phyloP scores from a whole-genome alignment of 2,888 invertebrate species.

The Dicyrtoma fusca region DNA sequence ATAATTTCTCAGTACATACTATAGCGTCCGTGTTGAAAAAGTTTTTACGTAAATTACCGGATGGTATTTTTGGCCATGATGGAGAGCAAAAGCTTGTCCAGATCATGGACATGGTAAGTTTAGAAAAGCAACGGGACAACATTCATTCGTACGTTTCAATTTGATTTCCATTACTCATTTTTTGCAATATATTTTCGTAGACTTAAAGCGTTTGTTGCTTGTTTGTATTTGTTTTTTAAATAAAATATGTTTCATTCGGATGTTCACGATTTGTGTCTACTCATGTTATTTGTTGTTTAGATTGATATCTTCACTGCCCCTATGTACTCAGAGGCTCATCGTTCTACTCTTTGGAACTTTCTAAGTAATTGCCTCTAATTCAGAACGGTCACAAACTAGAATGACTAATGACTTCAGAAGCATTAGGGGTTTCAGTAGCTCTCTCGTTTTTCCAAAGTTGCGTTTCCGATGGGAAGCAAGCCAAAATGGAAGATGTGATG shows the following conservation, averaged over 20 bases:
- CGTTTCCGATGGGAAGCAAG: conserved; percentile 91
- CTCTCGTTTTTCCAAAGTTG: conserved; percentile 96
- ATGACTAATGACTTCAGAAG: conserved; percentile 96
- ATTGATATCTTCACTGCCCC: conserved; percentile 82
- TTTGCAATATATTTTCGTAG: neutral
- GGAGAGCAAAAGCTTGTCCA: conserved; percentile 88
- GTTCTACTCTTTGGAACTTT: conserved; percentile 97
- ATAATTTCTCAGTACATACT: conserved; percentile 95
- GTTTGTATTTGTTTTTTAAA: neutral
- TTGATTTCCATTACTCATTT: conserved; percentile 14
- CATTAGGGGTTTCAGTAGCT: conserved; percentile 91
- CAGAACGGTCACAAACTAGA: conserved; percentile 84
- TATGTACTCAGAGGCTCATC: conserved; percentile 87
- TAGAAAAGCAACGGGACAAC: conserved; percentile 78
- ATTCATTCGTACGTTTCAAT: conserved; percentile 78
- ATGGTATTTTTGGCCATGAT: conserved; percentile 91
- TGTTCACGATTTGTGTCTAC: neutral
- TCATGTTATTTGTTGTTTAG: conserved; percentile 62
- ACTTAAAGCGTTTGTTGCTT: neutral
- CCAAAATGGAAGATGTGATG: conserved; percentile 93
- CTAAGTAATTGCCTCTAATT: conserved; percentile 89
- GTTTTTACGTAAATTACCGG: conserved; percentile 94
- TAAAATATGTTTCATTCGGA: neutral
- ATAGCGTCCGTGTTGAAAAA: conserved; percentile 98
- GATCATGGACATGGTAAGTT: conserved; percentile 69